Evolutionary conservation across 2,888 invertebrate species (phyloP).

Genomic region (Apamea epomidion): DNA sequence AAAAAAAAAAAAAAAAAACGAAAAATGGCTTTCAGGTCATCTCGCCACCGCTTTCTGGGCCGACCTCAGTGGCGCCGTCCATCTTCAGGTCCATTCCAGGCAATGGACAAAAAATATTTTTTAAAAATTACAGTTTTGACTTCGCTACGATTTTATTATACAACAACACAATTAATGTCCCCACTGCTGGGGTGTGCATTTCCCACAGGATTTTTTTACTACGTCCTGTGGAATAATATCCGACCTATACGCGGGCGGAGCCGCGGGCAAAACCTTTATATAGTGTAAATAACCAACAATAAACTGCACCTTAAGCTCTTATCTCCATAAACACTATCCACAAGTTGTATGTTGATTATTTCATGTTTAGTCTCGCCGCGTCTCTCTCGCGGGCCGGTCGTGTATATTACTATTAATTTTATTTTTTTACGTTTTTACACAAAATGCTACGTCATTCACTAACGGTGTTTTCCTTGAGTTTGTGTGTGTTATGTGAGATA

Average conservation of each 20-base stretch:
- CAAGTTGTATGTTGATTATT: not conserved
- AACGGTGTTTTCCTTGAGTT: conserved; percentile 15
- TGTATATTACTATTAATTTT: not conserved
- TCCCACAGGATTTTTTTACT: no score
- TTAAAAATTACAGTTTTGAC: no score
- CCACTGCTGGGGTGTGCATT: no score
- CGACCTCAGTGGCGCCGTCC: no score
- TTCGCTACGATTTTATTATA: no score
- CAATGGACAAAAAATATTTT: no score
- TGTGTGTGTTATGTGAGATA: conserved; percentile 30
- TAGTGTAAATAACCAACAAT: not conserved
- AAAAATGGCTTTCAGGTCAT: no score
- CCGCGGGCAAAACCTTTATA: not conserved
- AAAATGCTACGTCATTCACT: conserved; percentile 28
- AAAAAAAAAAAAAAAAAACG: no score
- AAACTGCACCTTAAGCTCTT: not conserved
- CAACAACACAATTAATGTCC: no score
- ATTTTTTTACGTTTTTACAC: not conserved
- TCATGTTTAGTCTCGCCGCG: not conserved
- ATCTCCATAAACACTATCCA: not conserved
- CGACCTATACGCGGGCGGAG: not conserved
- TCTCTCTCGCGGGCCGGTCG: not conserved
- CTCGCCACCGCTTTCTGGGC: no score
- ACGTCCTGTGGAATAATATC: no score
- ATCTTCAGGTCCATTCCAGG: no score